Conservation (phyloP, 2,113 vertebrate genomes). For the Siniperca knerii region DNA sequence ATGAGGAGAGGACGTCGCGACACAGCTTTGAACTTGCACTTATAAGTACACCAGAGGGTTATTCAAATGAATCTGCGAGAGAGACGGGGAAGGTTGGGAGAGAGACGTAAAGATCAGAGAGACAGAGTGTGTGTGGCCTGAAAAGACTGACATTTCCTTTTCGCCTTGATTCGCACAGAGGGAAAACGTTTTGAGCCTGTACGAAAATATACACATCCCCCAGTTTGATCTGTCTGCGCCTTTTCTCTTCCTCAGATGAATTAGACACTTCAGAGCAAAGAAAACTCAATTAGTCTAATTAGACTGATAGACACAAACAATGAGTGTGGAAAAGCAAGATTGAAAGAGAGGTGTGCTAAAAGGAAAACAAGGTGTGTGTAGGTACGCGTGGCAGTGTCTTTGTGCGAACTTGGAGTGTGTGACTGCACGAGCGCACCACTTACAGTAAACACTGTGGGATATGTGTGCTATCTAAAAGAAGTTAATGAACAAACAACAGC, state of each 20-base stretch:
- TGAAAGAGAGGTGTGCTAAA: constrained; percentile 27
- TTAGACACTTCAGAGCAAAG: constrained; percentile 40
- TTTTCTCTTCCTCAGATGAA: constrained; percentile 18
- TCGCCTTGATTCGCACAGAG: constrained; percentile 23
- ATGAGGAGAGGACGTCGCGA: constrained; percentile 24
- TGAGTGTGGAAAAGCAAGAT: constrained; percentile 18
- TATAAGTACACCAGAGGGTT: constrained; percentile 53
- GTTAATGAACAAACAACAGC: constrained; percentile 76
- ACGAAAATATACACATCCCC: constrained; percentile 25
- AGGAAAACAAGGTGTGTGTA: constrained; percentile 19
- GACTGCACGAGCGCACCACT: neutral
- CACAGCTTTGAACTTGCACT: constrained; percentile 60
- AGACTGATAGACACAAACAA: constrained; percentile 53
- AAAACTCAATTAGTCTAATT: constrained; percentile 73
- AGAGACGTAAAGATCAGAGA: constrained; percentile 49
- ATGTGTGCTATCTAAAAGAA: constrained; percentile 46
- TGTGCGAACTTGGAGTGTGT: constrained; percentile 4
- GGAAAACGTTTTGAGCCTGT: constrained; percentile 29
- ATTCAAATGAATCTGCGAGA: constrained; percentile 47
- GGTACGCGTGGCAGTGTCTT: accelerated
- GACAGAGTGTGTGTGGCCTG: constrained; percentile 19
- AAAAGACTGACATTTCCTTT: constrained; percentile 57
- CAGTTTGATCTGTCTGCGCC: constrained; percentile 20
- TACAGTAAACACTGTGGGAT: constrained; percentile 23
- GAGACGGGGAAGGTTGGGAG: constrained; percentile 11